Percentiles rank a stretch among this genome's conserved stretches.
Conservation (phyloP, 2,888 invertebrate genomes). For the Sepioteuthis lessoniana region DNA sequence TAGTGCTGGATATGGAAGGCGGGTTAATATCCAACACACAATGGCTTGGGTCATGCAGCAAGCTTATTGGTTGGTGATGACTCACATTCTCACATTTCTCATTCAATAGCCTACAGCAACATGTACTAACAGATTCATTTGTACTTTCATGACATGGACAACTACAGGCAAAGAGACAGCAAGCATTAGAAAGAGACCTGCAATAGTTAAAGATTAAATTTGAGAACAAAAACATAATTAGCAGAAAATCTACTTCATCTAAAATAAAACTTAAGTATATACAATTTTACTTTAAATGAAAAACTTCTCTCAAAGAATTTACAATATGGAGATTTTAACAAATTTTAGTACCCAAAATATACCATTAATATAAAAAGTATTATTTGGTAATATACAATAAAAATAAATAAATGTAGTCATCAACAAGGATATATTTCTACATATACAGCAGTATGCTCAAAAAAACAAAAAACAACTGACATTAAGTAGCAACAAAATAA, state of each 20-base stretch:
- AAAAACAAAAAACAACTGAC: too few relatives aligned
- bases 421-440: too few relatives aligned
- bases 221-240: not conserved
- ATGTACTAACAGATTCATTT: conserved; percentile 75
- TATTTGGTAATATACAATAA: too few relatives aligned
- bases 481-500: too few relatives aligned
- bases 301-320: too few relatives aligned
- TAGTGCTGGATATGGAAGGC: conserved; percentile 74
- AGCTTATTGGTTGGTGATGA: conserved; percentile 60
- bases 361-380: too few relatives aligned
- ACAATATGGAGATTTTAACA: too few relatives aligned
- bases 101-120: conserved; percentile 74
- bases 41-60: conserved; percentile 67
- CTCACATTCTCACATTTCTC: conserved; percentile 61
- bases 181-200: conserved; percentile 8
- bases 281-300: not conserved
- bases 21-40: conserved; percentile 72
- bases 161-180: conserved; percentile 59
- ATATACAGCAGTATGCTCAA: too few relatives aligned
- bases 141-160: conserved; percentile 76
- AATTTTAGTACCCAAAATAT: too few relatives aligned
- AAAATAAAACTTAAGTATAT: not conserved
- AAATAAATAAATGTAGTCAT: too few relatives aligned
- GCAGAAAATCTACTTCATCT: not conserved
- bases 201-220: not conserved